Evolutionary conservation across 2,113 vertebrate species (phyloP).

Genomic region (Grallaria varia): DNA sequence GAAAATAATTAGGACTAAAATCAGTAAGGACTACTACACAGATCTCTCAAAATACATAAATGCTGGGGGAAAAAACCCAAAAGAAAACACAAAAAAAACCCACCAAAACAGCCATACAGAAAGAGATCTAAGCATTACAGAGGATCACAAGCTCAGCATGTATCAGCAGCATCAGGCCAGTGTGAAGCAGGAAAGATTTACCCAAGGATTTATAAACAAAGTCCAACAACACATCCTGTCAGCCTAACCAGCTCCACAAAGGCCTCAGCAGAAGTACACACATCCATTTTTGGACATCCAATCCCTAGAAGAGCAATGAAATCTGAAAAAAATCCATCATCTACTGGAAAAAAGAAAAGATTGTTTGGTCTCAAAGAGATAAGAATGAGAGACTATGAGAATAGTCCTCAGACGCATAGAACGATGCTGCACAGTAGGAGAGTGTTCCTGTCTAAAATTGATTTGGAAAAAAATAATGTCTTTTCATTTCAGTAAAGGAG

Average conservation of each 20-base stretch:
- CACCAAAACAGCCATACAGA: background rate
- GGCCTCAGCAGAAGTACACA: background rate
- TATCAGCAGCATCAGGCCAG: background rate
- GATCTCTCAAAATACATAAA: background rate
- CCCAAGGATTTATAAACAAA: background rate
- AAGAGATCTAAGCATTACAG: background rate
- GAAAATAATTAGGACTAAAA: background rate
- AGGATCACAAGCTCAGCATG: background rate
- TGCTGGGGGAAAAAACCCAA: fast-evolving
- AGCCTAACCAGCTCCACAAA: background rate
- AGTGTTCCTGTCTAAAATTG: background rate
- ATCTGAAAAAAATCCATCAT: background rate
- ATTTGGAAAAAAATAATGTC: background rate
- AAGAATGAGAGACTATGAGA: background rate
- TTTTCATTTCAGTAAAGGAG: background rate
- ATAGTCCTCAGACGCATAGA: background rate
- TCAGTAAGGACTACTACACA: background rate
- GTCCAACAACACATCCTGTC: background rate
- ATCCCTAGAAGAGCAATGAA: background rate
- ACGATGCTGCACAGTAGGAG: background rate
- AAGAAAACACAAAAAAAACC: background rate
- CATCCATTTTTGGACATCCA: background rate
- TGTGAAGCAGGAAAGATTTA: background rate
- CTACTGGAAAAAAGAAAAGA: fast-evolving
- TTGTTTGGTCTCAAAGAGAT: background rate